Percentiles rank a stretch among this genome's conserved stretches.
These are phyloP conservation scores for Chironomus tepperi DNA, from an alignment of 1,140 invertebrate species.

Conservation along the genomic window DNA sequence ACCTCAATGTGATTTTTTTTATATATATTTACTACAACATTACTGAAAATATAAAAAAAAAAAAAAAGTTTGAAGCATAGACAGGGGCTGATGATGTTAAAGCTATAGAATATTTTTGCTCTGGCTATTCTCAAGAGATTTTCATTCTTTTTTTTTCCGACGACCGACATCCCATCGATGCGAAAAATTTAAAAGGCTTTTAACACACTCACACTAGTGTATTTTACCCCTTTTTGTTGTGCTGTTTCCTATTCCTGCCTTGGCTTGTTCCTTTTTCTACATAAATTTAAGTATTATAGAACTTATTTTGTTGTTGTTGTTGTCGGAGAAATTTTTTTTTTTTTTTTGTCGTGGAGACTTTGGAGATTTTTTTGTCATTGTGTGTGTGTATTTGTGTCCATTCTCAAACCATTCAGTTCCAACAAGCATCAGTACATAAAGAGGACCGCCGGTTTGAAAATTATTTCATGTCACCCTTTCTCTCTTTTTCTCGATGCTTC, in stretches of 20 bases:
- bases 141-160: constrained; percentile 12
- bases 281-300: not conserved
- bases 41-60: not conserved
- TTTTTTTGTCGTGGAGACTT: not conserved
- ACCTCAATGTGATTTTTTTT: not conserved
- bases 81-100: not conserved
- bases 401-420: not conserved
- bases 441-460: not conserved
- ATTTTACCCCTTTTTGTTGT: constrained; percentile 11
- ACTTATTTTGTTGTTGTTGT: not conserved
- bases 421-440: not conserved
- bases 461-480: constrained; percentile 16
- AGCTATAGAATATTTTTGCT: not conserved
- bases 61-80: not conserved
- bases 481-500: constrained; percentile 5
- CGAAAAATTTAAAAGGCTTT: constrained; percentile 11
- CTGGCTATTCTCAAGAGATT: constrained; percentile 16
- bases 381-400: not conserved
- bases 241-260: not conserved
- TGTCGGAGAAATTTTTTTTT: not conserved
- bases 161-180: not conserved
- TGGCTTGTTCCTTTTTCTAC: not conserved
- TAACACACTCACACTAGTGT: constrained; percentile 1
- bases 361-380: not conserved
- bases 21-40: not conserved